Conservation (phyloP, 2,113 vertebrate species). For the Trogon surrucura region DNA sequence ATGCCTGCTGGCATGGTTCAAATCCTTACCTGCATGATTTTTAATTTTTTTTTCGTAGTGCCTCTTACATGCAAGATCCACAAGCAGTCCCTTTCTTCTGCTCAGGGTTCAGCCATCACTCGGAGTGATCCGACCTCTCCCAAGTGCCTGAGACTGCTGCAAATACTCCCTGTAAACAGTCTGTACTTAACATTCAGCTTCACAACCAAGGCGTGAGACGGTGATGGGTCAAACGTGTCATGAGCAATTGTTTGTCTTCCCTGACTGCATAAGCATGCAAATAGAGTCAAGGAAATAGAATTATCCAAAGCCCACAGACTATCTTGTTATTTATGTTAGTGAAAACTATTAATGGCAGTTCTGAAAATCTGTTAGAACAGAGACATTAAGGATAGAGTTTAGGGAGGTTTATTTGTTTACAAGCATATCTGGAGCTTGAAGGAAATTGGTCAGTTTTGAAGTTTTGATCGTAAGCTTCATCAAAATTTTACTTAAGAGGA, state of each 20-base stretch:
- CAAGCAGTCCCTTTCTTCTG: not conserved
- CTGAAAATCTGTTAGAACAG: not conserved
- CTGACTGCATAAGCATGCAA: not conserved
- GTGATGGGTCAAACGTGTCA: not conserved
- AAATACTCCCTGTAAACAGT: not conserved
- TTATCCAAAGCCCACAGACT: not conserved
- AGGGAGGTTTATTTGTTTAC: not conserved
- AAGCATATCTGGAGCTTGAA: not conserved
- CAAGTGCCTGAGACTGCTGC: not conserved
- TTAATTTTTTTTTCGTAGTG: not conserved
- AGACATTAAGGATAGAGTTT: not conserved
- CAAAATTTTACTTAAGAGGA: not conserved
- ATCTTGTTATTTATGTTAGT: not conserved
- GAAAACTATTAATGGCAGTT: not conserved
- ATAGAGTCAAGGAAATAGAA: not conserved
- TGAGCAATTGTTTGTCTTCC: not conserved
- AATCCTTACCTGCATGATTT: not conserved
- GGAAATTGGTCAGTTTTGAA: not conserved
- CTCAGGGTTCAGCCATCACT: rapidly evolving
- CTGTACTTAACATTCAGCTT: not conserved
- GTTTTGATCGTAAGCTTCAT: not conserved
- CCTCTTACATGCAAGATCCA: not conserved
- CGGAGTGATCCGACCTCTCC: not conserved
- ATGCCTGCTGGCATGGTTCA: not conserved
- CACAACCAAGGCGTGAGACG: rapidly evolving